Base-by-base conservation (phyloP, 2,797 vertebrate species). In the Kryptolebias ocellatus region DNA sequence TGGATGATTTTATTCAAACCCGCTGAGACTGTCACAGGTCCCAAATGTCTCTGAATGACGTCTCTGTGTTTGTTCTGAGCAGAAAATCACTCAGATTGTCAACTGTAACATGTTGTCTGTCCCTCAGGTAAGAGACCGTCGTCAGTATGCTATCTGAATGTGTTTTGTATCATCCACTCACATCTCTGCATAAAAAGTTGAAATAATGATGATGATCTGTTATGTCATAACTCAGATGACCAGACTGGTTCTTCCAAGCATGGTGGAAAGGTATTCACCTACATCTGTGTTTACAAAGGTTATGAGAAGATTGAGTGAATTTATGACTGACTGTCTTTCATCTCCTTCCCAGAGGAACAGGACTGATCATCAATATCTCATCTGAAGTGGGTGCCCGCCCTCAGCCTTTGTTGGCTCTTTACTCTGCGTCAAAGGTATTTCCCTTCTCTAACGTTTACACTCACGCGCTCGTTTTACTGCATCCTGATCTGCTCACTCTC, bases 311-410 rank as follows among this genome's bases (percentile, higher is more conserved):
- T 4, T 12, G 2, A 12, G 31, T 60, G 6, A 39, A 24, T 65
- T 18, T 16, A 18, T 67, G 17, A 1, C 47, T 68, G 7, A 67
- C 61, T 80, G 20, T 65, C 18, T 59, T 65, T 14, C 6, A 29
- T 72, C 74, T 45, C 66, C 16, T 76, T 55, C 29, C 2, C 66
- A 95, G 95, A 79, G 65, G 77, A 31, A 94, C 74, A 60, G 95
- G 95, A 0, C 69, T 96, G 47, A 89, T 96, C 75, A 92, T 96
- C 69, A 96, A 95, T 72, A 68, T 96, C 3, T 93, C 94, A 10
- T 96, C 95, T 16, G 39, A 70, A 44, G 15, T 42, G 1, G 92
- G 71, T n/a, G 51, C 45, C 16, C 79, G 52, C 4, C 93, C 94
- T 4, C 80, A 84, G 46, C 94, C 95, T 28, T 50, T 94, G 67